Conservation (phyloP, 2,888 invertebrate genomes). For the Criorhina ranunculi region DNA sequence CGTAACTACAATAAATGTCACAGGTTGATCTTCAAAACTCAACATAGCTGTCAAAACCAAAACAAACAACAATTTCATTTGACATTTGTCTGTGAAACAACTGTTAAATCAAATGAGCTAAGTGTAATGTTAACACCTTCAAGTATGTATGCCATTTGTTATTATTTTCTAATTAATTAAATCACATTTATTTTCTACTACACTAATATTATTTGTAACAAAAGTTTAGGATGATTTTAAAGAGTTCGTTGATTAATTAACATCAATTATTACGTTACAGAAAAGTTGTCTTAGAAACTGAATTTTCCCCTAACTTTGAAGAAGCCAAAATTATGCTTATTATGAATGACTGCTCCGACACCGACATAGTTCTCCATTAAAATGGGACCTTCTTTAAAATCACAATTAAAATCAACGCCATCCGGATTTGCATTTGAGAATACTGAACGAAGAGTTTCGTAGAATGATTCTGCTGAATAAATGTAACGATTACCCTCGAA, state of each 20-base stretch:
- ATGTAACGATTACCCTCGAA: constrained; percentile 72
- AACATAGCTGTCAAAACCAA: no score
- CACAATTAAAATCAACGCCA: constrained; percentile 71
- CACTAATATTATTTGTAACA: constrained; percentile 44
- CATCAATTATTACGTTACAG: not conserved
- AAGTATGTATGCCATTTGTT: no score
- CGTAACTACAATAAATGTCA: no score
- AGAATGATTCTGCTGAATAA: constrained; percentile 80
- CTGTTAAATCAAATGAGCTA: no score
- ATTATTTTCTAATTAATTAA: constrained; percentile 35
- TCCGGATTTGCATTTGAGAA: constrained; percentile 77
- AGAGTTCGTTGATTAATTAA: constrained; percentile 58
- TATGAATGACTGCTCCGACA: constrained; percentile 91
- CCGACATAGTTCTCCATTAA: constrained; percentile 93
- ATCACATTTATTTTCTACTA: constrained; percentile 53
- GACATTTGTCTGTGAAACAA: no score
- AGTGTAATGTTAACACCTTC: no score
- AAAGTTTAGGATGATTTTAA: constrained; percentile 43
- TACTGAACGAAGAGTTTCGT: constrained; percentile 79
- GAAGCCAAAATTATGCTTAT: constrained; percentile 93
- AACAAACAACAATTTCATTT: no score
- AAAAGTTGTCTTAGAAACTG: constrained; percentile 87
- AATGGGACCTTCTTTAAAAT: constrained; percentile 87
- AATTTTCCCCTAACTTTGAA: constrained; percentile 94
- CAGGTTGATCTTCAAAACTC: no score